These are phyloP conservation scores for Scaptodrosophila lebanonensis DNA, from an alignment of 1,140 invertebrate genomes.

Conservation along the genomic window DNA sequence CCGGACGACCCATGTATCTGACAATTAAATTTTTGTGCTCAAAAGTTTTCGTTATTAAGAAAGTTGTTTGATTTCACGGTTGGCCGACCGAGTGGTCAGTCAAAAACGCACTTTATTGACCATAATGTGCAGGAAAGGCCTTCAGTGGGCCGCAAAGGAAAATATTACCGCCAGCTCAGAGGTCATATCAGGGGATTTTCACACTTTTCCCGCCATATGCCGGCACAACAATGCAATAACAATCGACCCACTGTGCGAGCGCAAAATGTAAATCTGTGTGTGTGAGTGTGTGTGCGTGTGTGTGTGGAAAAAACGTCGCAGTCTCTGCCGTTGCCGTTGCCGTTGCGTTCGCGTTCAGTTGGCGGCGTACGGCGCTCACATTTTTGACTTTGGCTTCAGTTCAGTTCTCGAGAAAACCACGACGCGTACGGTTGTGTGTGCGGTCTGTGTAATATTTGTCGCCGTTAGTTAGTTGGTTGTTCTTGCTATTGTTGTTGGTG, in stretches of 20 bases:
- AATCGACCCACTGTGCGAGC: constrained; percentile 54
- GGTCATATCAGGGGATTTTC: constrained; percentile 28
- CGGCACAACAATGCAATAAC: constrained; percentile 1
- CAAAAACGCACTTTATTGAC: constrained; percentile 36
- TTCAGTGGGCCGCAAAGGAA: constrained; percentile 6
- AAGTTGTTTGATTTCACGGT: constrained; percentile 32
- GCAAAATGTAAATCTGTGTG: constrained; percentile 10
- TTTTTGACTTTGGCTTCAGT: constrained; percentile 37
- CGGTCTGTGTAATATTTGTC: constrained; percentile 7
- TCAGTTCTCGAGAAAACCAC: constrained; percentile 67
- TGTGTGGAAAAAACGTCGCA: constrained; percentile 50
- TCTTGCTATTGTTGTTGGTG: background rate
- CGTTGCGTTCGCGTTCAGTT: constrained; percentile 23
- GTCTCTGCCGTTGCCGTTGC: background rate
- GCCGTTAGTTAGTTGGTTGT: constrained; percentile 20
- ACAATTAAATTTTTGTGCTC: constrained; percentile 41
- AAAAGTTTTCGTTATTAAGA: constrained; percentile 28
- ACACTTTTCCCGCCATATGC: constrained; percentile 23
- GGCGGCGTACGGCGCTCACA: constrained; percentile 35
- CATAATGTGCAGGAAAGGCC: too few species aligned
- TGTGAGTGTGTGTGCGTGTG: background rate
- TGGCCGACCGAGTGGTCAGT: constrained; percentile 28
- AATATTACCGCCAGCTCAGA: constrained; percentile 15
- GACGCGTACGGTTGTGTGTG: constrained; percentile 55
- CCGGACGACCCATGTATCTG: too few species aligned